These are phyloP conservation scores for Napeogenes sylphis DNA, from an alignment of 2,888 invertebrate species.

Conservation along the genomic window DNA sequence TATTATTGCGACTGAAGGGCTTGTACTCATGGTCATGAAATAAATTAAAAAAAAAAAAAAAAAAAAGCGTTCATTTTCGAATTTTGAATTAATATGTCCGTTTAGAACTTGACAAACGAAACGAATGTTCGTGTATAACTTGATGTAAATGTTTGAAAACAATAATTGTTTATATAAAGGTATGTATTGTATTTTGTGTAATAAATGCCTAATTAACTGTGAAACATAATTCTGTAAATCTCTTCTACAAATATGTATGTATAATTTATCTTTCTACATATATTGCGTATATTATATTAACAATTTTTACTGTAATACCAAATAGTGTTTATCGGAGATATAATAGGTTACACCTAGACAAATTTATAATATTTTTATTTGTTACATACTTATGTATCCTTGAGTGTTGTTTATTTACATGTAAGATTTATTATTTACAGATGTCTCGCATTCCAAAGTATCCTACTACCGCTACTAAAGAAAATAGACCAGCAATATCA, in stretches of 20 bases:
- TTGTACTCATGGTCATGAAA: too few relatives aligned
- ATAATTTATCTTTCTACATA: too few relatives aligned
- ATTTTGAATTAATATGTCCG: constrained; percentile 47
- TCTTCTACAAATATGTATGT: too few relatives aligned
- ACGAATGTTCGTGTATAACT: constrained; percentile 18
- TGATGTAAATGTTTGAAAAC: constrained; percentile 16
- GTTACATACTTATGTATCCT: not conserved
- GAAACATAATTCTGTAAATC: too few relatives aligned
- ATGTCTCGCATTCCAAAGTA: constrained; percentile 72
- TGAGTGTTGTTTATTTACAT: not conserved
- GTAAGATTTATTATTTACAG: constrained; percentile 41
- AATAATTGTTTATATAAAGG: constrained; percentile 11
- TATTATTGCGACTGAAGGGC: too few relatives aligned
- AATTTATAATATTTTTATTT: too few relatives aligned
- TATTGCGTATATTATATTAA: too few relatives aligned
- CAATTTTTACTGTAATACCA: too few relatives aligned
- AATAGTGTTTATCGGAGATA: too few relatives aligned
- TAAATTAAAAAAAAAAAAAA: too few relatives aligned
- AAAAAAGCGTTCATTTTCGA: constrained; percentile 40
- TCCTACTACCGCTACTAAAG: constrained; percentile 54
- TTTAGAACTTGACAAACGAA: constrained; percentile 37
- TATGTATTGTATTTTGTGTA: constrained; percentile 4
- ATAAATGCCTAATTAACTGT: too few relatives aligned
- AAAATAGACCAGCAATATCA: constrained; percentile 57
- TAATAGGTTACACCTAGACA: too few relatives aligned